Percentiles rank a stretch among this genome's conserved stretches.
phyloP scores from a whole-genome alignment of 2,113 vertebrate species.

The Illadopsis cleaveri region DNA sequence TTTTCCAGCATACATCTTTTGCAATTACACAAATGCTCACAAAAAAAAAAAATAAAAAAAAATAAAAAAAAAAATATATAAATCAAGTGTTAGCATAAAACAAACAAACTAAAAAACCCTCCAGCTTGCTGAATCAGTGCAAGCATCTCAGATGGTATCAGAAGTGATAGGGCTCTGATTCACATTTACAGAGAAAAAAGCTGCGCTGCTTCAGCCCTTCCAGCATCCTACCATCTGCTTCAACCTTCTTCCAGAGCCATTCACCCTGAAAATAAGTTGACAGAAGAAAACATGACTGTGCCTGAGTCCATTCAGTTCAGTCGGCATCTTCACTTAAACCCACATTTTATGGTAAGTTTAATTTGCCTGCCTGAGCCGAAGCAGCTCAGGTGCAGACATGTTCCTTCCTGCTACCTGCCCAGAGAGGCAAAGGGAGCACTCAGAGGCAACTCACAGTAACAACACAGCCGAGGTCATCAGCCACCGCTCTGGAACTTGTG shows the following conservation, averaged over 20 bases:
- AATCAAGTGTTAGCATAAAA: not conserved
- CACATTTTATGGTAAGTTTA: not conserved
- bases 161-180: slow-evolving; percentile 32
- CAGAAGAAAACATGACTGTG: slow-evolving; percentile 15
- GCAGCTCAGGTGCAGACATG: not conserved
- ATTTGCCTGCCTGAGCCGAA: not conserved
- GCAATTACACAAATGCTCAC: not conserved
- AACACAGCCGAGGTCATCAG: not conserved
- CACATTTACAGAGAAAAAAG: slow-evolving; percentile 39
- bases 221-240: slow-evolving; percentile 43
- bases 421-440: not conserved
- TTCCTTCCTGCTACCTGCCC: not conserved
- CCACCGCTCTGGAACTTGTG: fast-evolving
- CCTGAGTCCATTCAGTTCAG: not conserved
- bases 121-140: not conserved
- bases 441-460: not conserved
- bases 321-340: not conserved
- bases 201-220: slow-evolving; percentile 16
- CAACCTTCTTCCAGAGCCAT: slow-evolving; percentile 1
- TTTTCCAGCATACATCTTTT: not conserved
- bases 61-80: too few species aligned
- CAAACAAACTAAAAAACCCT: not conserved
- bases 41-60: not conserved
- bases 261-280: slow-evolving; percentile 28
- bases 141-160: slow-evolving; percentile 9